Evolutionary conservation across 2,797 vertebrate species (phyloP).

Genomic region (Coccyzus lansbergi): DNA sequence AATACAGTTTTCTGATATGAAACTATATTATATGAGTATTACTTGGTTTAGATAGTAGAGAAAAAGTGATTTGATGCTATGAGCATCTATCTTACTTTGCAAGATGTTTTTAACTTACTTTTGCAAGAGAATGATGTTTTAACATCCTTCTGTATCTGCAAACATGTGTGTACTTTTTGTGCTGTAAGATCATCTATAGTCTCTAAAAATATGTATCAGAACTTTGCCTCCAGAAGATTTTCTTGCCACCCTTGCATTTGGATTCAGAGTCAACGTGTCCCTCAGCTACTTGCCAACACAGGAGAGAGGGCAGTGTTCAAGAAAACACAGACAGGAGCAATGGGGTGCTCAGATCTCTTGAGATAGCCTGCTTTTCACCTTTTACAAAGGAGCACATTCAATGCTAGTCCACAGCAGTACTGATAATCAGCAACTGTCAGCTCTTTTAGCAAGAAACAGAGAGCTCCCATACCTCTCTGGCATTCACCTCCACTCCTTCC

Average conservation of each 20-base stretch:
- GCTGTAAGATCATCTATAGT: neutral
- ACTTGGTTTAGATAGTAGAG: neutral
- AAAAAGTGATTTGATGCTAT: neutral
- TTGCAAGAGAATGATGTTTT: too few relatives aligned
- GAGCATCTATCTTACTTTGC: neutral
- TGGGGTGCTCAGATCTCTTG: neutral
- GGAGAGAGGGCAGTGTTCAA: neutral
- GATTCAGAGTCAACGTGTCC: neutral
- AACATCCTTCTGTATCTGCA: neutral
- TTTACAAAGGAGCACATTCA: neutral
- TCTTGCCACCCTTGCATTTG: neutral
- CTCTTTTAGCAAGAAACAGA: neutral
- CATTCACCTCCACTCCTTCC: neutral
- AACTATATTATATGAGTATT: neutral
- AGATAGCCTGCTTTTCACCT: neutral
- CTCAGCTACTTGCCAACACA: neutral
- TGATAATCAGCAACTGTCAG: neutral
- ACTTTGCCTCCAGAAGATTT: neutral
- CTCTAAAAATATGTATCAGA: neutral
- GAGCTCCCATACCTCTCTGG: neutral
- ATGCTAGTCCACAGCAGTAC: neutral
- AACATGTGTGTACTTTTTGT: neutral
- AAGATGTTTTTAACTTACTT: neutral
- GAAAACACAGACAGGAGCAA: neutral
- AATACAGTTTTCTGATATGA: neutral